Evolutionary conservation across 2,113 vertebrate species (phyloP).

Genomic region (Stegostoma tigrinum): DNA sequence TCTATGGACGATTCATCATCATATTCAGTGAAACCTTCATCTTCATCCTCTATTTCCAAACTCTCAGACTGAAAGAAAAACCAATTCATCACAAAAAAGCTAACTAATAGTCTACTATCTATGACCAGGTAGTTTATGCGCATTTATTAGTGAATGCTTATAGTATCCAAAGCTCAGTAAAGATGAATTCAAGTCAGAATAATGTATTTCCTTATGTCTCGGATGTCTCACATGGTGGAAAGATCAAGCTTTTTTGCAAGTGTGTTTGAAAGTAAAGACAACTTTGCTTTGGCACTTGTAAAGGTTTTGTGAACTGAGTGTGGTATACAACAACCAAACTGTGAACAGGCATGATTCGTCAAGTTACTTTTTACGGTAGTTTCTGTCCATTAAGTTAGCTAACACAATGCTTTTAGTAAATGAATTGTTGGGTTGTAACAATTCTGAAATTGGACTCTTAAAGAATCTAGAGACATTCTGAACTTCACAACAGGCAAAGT

Average conservation of each 20-base stretch:
- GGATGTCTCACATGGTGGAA: neutral
- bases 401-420: neutral
- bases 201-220: neutral
- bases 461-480: neutral
- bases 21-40: conserved; percentile 52
- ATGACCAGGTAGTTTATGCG: neutral
- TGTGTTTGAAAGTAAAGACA: neutral
- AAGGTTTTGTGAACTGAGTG: neutral
- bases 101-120: neutral
- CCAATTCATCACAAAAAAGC: neutral
- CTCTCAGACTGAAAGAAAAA: conserved; percentile 48
- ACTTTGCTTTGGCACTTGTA: neutral
- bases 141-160: neutral
- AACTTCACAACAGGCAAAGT: neutral
- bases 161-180: neutral
- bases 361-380: neutral
- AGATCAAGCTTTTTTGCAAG: neutral
- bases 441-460: neutral
- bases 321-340: neutral
- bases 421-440: too few relatives aligned
- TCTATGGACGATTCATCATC: conserved; percentile 44
- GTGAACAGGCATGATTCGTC: neutral
- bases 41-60: conserved; percentile 55
- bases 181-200: neutral
- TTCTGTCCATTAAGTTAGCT: neutral